Evolutionary conservation across 2,113 vertebrate species (phyloP).

Genomic region (Turnix velox): DNA sequence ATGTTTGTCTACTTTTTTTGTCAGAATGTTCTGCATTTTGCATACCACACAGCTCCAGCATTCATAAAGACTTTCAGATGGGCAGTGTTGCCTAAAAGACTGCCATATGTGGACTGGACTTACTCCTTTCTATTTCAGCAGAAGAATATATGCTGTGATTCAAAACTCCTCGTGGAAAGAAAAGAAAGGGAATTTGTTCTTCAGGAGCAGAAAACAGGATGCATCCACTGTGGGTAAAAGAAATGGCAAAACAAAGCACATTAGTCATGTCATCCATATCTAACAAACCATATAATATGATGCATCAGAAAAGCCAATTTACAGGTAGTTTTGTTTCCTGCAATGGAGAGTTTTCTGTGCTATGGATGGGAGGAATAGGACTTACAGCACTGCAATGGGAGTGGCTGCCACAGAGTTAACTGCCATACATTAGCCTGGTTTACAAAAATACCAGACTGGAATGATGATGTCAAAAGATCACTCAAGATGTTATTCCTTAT

Average conservation of each 20-base stretch:
- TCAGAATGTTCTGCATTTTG: conserved; percentile 17
- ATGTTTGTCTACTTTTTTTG: conserved; percentile 2
- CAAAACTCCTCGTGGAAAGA: not conserved
- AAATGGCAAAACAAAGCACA: not conserved
- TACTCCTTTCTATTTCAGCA: not conserved
- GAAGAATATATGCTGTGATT: not conserved
- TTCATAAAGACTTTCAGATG: not conserved
- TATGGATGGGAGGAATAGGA: not conserved
- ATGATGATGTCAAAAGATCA: not conserved
- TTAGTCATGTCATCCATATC: not conserved
- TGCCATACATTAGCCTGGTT: not conserved
- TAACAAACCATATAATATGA: not conserved
- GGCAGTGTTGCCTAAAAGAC: not conserved
- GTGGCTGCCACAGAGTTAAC: not conserved
- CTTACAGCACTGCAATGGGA: not conserved
- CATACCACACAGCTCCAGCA: not conserved
- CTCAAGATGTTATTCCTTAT: not conserved
- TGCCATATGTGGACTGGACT: not conserved
- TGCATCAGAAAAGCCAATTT: not conserved
- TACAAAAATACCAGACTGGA: not conserved
- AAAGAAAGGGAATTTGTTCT: not conserved
- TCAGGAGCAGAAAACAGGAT: not conserved
- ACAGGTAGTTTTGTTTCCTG: not conserved
- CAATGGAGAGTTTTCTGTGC: not conserved
- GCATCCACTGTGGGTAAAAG: not conserved